These are phyloP conservation scores for Neocrepidodera transversa DNA, from an alignment of 2,888 invertebrate genomes.

Conservation along the genomic window DNA sequence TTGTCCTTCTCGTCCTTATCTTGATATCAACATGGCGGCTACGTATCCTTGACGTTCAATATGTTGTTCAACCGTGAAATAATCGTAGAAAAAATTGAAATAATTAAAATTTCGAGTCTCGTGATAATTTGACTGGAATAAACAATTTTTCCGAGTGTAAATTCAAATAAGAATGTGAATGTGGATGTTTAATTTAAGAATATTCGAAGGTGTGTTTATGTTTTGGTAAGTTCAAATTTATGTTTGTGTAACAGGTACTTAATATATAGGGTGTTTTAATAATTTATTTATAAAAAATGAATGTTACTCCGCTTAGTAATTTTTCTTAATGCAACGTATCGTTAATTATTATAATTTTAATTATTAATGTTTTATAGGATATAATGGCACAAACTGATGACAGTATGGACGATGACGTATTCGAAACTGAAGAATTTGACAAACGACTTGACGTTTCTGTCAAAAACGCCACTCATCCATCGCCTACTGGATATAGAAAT, in stretches of 20 bases:
- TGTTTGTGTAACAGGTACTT: slow-evolving; percentile 4
- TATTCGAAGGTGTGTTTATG: not conserved
- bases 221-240: not conserved
- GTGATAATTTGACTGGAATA: too few species aligned
- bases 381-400: slow-evolving; percentile 63
- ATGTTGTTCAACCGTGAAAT: slow-evolving; percentile 8
- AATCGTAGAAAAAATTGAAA: not conserved
- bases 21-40: slow-evolving; percentile 47
- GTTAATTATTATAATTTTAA: not conserved
- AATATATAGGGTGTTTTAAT: not conserved
- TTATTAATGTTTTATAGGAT: not conserved
- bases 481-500: slow-evolving; percentile 81
- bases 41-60: slow-evolving; percentile 29
- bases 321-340: not conserved
- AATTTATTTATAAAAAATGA: too few species aligned
- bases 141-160: too few species aligned
- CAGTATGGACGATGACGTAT: slow-evolving; percentile 85
- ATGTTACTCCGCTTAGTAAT: too few species aligned
- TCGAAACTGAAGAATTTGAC: slow-evolving; percentile 67
- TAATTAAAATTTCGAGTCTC: not conserved
- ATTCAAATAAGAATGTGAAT: not conserved
- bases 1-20: slow-evolving; percentile 35
- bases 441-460: slow-evolving; percentile 46
- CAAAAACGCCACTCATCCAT: slow-evolving; percentile 63
- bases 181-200: not conserved